Percentiles rank a stretch among this genome's conserved stretches.
Conservation (phyloP, 2,888 invertebrate genomes). For the Drosophila anceps region DNA sequence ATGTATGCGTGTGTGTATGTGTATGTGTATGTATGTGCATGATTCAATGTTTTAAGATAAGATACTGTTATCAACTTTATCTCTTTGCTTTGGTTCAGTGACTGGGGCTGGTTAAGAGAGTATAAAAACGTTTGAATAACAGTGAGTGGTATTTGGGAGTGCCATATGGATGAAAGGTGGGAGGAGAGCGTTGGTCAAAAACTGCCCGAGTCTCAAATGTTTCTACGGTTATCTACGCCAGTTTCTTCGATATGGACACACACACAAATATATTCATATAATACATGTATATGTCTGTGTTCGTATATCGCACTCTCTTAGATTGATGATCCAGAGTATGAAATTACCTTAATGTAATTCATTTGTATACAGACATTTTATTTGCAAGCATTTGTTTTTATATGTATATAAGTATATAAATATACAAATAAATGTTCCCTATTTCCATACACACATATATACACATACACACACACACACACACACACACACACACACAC, state of each 20-base stretch:
- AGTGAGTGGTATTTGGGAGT: constrained; percentile 1
- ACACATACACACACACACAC: background rate
- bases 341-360: constrained; percentile 25
- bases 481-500: background rate
- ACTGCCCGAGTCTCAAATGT: constrained; percentile 1
- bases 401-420: constrained; percentile 19
- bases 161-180: background rate
- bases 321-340: constrained; percentile 23
- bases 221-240: constrained; percentile 37
- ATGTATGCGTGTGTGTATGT: constrained; percentile 6
- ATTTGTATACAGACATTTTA: constrained; percentile 27
- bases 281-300: background rate
- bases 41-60: constrained; percentile 72
- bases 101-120: constrained; percentile 51
- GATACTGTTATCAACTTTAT: constrained; percentile 72
- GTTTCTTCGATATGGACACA: constrained; percentile 14
- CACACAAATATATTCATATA: background rate
- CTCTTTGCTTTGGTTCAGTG: constrained; percentile 41
- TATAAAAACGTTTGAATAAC: constrained; percentile 2
- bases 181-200: background rate
- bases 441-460: no score
- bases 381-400: constrained; percentile 40
- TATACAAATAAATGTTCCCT: background rate
- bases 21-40: constrained; percentile 18
- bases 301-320: constrained; percentile 25